Evolutionary conservation across 2,888 invertebrate species (phyloP).

Genomic region (Blastobasis adustella): DNA sequence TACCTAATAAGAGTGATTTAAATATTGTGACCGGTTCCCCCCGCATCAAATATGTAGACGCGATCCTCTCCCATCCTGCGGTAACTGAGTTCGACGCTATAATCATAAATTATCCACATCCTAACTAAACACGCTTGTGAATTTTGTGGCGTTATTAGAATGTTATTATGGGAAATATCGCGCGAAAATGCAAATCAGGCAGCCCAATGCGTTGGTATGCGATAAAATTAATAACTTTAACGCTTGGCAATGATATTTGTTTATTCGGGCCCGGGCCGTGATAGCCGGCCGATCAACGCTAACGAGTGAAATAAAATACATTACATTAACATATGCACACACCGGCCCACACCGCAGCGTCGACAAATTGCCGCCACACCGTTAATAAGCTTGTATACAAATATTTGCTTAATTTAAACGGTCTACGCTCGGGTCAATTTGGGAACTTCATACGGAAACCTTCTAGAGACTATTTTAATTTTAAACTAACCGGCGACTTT

Average conservation of each 20-base stretch:
- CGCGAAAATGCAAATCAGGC: constrained; percentile 42
- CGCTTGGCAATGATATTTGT: constrained; percentile 56
- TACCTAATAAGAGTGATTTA: constrained; percentile 11
- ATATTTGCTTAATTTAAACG: constrained; percentile 7
- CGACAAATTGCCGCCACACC: constrained; percentile 14
- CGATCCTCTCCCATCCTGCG: constrained; percentile 21
- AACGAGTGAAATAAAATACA: constrained; percentile 37
- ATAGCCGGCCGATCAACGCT: constrained; percentile 47
- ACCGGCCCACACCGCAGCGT: constrained; percentile 14
- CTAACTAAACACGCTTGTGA: constrained; percentile 48
- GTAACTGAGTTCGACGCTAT: constrained; percentile 30
- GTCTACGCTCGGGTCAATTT: not conserved
- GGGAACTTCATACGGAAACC: not conserved
- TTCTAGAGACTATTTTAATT: too few species aligned
- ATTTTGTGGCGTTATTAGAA: constrained; percentile 12
- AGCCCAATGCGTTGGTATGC: constrained; percentile 26
- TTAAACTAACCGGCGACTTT: too few species aligned
- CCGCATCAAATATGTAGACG: constrained; percentile 23
- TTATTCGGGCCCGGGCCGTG: constrained; percentile 39
- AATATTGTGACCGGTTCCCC: constrained; percentile 30
- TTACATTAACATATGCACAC: constrained; percentile 40
- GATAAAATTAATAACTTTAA: constrained; percentile 63
- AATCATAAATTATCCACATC: constrained; percentile 46
- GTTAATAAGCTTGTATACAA: constrained; percentile 6
- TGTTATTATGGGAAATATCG: constrained; percentile 6